Evolutionary conservation across 92 coral and sea anemone genomes (phyloP).

Genomic region (Diadumene lineata): DNA sequence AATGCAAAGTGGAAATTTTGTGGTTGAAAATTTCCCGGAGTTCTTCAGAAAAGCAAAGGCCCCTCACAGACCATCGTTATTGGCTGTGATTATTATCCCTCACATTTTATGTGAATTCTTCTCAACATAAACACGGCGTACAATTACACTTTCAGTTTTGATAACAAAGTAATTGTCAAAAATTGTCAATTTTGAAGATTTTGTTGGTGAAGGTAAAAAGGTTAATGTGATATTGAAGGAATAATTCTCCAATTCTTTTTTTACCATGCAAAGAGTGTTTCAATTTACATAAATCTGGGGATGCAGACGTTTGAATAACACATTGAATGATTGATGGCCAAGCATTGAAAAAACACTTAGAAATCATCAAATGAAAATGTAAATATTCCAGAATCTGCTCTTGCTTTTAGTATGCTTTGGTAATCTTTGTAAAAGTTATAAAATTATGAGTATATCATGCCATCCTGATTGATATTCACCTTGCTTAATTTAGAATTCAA

Average conservation of each 20-base stretch:
- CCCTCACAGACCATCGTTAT: not conserved
- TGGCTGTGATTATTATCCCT: not conserved
- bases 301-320: not conserved
- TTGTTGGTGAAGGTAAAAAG: not conserved
- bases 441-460: not conserved
- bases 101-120: not conserved
- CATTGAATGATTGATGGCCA: slow-evolving; percentile 1
- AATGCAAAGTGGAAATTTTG: not conserved
- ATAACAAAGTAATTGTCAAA: not conserved
- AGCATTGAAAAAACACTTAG: not conserved
- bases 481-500: not conserved
- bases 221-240: too few species aligned
- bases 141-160: slow-evolving; percentile 1
- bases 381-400: too few species aligned
- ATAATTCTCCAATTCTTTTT: too few species aligned
- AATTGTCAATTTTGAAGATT: not conserved
- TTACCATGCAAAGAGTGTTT: too few species aligned
- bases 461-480: not conserved
- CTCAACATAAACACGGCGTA: not conserved
- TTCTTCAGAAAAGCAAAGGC: slow-evolving; percentile 17
- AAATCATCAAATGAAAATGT: too few species aligned
- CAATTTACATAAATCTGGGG: slow-evolving; percentile 33
- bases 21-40: slow-evolving; percentile 12
- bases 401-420: too few species aligned
- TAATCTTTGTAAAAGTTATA: too few species aligned